Percentiles rank a stretch among this genome's conserved stretches.
Conservation (phyloP, 2,888 invertebrate genomes). For the Julus scanicus region DNA sequence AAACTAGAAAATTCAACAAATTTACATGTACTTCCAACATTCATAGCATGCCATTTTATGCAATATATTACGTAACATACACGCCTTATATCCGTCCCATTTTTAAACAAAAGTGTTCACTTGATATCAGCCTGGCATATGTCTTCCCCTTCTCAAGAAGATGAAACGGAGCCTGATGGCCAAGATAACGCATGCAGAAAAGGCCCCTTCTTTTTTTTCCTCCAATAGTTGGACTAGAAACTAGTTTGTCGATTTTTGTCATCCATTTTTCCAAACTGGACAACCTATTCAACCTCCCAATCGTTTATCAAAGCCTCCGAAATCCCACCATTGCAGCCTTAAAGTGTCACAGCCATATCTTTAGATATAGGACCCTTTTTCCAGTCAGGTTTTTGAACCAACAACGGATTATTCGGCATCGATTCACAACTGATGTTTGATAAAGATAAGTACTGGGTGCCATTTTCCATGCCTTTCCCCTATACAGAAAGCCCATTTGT, state of each 20-base stretch:
- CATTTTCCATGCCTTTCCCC: conserved; percentile 31
- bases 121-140: neutral
- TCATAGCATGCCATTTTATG: neutral
- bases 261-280: conserved; percentile 52
- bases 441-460: conserved; percentile 38
- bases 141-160: conserved; percentile 7
- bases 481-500: neutral
- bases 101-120: conserved; percentile 28
- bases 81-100: neutral
- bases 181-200: conserved; percentile 28
- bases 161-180: conserved; percentile 25
- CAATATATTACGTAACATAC: neutral
- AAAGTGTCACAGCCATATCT: conserved; percentile 28
- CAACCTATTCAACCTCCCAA: conserved; percentile 51
- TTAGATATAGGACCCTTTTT: conserved; percentile 41
- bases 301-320: conserved; percentile 46
- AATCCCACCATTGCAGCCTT: conserved; percentile 49
- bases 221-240: conserved; percentile 21
- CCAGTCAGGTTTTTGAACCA: conserved; percentile 41
- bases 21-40: neutral
- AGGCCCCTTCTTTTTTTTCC: neutral
- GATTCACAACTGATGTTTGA: conserved; percentile 46
- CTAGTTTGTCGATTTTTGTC: conserved; percentile 48
- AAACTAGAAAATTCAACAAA: neutral
- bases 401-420: conserved; percentile 49